Percentiles rank a stretch among this genome's conserved stretches.
Conservation (phyloP, 1,140 invertebrate genomes). For the Lordiphosa clarofinis region DNA sequence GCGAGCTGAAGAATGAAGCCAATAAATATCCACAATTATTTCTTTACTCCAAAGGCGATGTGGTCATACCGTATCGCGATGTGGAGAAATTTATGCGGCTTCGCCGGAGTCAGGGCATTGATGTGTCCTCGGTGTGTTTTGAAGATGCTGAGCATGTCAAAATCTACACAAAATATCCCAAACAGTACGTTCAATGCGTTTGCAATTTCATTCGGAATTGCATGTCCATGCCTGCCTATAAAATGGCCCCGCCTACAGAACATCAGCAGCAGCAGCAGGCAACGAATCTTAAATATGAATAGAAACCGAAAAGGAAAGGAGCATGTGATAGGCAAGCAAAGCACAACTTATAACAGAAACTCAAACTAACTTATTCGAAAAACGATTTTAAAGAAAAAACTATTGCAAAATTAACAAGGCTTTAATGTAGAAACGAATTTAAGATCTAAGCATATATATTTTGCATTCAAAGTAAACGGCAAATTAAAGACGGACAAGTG, state of each 20-base stretch:
- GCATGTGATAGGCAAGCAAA: constrained; percentile 11
- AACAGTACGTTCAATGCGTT: constrained; percentile 83
- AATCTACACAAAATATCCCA: constrained; percentile 83
- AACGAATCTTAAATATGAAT: constrained; percentile 52
- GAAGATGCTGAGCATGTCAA: constrained; percentile 86
- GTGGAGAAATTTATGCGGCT: constrained; percentile 83
- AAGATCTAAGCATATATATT: constrained; percentile 37
- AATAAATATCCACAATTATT: constrained; percentile 86
- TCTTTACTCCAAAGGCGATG: constrained; percentile 87
- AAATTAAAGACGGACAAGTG: constrained; percentile 9
- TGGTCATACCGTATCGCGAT: constrained; percentile 83
- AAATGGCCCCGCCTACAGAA: constrained; percentile 7
- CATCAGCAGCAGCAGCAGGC: constrained; percentile 7
- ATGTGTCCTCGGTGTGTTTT: constrained; percentile 83
- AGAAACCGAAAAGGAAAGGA: constrained; percentile 15
- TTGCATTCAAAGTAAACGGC: constrained; percentile 13
- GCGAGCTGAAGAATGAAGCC: constrained; percentile 79
- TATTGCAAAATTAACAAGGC: constrained; percentile 32
- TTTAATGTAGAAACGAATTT: constrained; percentile 60
- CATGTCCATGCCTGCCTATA: constrained; percentile 58
- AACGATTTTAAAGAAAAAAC: constrained; percentile 30
- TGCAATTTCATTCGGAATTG: constrained; percentile 83
- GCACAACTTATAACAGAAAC: constrained; percentile 6
- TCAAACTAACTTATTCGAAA: constrained; percentile 22
- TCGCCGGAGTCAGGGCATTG: constrained; percentile 82